Conservation (phyloP, 2,797 vertebrate genomes). For the Myotis findleyi region DNA sequence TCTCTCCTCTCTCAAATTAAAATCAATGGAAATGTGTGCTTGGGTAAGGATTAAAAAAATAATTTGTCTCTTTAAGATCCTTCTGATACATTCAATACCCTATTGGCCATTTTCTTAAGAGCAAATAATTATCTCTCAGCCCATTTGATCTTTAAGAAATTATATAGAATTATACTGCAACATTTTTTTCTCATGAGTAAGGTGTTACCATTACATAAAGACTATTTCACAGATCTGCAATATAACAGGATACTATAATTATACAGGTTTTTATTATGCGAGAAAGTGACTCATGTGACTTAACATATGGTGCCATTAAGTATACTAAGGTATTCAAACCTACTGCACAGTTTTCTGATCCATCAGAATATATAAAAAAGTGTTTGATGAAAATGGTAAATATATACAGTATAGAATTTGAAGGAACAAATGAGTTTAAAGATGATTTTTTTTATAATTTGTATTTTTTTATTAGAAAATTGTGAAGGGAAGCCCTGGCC, state of each 20-base stretch:
- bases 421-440: background rate
- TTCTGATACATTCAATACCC: background rate
- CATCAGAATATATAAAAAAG: background rate
- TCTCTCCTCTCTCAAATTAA: background rate
- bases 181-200: background rate
- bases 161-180: background rate
- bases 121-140: background rate
- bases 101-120: background rate
- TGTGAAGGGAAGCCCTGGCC: background rate
- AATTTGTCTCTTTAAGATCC: background rate
- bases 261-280: background rate
- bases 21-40: background rate
- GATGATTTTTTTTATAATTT: background rate
- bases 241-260: background rate
- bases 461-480: background rate
- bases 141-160: background rate
- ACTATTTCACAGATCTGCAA: background rate
- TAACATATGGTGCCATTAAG: conserved; percentile 1
- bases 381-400: background rate
- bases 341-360: background rate
- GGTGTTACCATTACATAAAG: background rate
- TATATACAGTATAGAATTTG: background rate
- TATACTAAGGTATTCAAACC: background rate
- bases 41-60: background rate
- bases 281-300: background rate